These are phyloP conservation scores for Drosophila robusta DNA, from an alignment of 2,888 invertebrate species.

Conservation along the genomic window DNA sequence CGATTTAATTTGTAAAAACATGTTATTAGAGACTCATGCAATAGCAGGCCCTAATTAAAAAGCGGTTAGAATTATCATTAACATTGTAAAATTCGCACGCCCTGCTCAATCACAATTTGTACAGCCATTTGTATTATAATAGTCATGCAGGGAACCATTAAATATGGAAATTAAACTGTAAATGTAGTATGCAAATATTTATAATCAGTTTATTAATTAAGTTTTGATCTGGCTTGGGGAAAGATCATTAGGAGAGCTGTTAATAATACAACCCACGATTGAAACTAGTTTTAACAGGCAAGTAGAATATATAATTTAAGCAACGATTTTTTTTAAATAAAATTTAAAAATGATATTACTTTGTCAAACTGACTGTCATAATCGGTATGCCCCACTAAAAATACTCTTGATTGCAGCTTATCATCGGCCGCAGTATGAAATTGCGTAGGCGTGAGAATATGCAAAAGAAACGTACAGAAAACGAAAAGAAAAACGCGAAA, in stretches of 20 bases:
- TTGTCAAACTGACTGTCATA: neutral
- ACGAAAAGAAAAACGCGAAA: constrained; percentile 8
- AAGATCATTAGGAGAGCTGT: too few species aligned
- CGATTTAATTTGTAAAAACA: neutral
- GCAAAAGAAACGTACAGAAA: constrained; percentile 20
- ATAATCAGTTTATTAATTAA: constrained; percentile 1
- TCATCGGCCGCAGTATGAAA: neutral
- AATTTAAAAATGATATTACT: neutral
- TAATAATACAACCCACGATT: too few species aligned
- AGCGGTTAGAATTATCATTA: neutral
- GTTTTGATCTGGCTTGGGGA: neutral
- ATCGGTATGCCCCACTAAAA: constrained; percentile 9
- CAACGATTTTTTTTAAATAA: neutral
- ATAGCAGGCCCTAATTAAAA: neutral
- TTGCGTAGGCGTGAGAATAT: constrained; percentile 34
- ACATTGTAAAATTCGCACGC: neutral
- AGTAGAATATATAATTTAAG: neutral
- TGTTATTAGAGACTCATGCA: neutral
- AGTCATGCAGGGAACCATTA: neutral
- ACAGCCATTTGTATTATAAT: constrained; percentile 5
- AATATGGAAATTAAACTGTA: neutral
- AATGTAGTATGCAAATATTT: constrained; percentile 8
- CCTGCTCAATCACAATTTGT: neutral
- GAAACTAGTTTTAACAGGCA: neutral
- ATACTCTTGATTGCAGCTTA: constrained; percentile 4